Conservation (phyloP, 2,113 vertebrate species). For the Meles meles region DNA sequence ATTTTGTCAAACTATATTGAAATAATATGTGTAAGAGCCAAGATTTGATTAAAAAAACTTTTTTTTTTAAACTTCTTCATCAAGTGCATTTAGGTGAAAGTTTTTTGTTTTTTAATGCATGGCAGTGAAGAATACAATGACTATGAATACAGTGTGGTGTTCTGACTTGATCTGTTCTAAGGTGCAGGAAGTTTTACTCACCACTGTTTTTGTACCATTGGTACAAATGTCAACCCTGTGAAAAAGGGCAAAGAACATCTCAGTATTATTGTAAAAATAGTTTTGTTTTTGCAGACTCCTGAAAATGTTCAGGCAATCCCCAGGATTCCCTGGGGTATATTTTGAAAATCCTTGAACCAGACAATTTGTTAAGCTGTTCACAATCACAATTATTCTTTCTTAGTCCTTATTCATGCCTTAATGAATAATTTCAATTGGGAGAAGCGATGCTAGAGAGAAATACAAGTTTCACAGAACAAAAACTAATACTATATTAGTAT, state of each 20-base stretch:
- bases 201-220: background rate
- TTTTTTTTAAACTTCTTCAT: background rate
- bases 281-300: background rate
- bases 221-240: background rate
- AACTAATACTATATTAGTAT: background rate
- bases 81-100: background rate
- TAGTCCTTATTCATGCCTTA: background rate
- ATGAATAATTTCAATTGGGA: background rate
- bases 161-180: background rate
- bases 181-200: background rate
- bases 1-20: background rate
- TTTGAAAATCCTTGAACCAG: slow-evolving; percentile 6
- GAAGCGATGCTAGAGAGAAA: background rate
- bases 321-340: background rate
- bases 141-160: background rate
- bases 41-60: background rate
- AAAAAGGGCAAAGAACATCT: slow-evolving; percentile 27
- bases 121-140: background rate
- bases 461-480: background rate
- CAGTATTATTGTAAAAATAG: background rate
- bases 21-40: background rate
- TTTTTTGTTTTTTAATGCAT: background rate
- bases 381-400: background rate
- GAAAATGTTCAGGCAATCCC: background rate
- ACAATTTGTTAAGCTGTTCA: slow-evolving; percentile 13